A percentile compares a stretch with the other conserved stretches of the same genome.
Conservation (phyloP, 2,113 vertebrate species). For the Fregata magnificens region DNA sequence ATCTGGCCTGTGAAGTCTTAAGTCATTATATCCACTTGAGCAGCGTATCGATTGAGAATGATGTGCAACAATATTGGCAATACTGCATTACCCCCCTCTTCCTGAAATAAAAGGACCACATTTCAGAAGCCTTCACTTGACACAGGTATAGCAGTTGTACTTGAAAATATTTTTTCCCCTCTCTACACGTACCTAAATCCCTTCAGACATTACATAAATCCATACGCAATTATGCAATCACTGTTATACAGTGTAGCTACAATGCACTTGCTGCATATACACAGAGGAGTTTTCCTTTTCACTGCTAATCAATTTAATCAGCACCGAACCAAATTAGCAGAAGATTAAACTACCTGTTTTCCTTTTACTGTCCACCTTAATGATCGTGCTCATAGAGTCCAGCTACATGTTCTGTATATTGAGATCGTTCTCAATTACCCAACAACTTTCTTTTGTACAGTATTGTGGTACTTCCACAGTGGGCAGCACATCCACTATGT, state of each 20-base stretch:
- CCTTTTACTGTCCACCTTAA: neutral
- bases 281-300: neutral
- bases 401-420: neutral
- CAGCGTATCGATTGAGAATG: fast-evolving
- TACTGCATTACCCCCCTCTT: fast-evolving
- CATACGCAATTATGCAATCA: neutral
- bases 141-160: neutral
- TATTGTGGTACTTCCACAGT: fast-evolving
- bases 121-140: neutral
- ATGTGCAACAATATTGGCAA: neutral
- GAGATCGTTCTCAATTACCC: neutral
- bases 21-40: neutral
- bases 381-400: neutral
- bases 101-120: neutral
- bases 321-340: neutral
- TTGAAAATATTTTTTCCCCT: neutral
- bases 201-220: neutral
- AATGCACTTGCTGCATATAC: neutral
- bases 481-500: neutral
- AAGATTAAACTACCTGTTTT: neutral
- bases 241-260: neutral
- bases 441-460: neutral
- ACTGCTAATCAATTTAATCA: neutral
- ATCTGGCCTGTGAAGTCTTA: neutral
- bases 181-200: neutral